A percentile compares a stretch with the other conserved stretches of the same genome.
Conservation (phyloP, 2,113 vertebrate genomes). For the Miniopterus natalensis region DNA sequence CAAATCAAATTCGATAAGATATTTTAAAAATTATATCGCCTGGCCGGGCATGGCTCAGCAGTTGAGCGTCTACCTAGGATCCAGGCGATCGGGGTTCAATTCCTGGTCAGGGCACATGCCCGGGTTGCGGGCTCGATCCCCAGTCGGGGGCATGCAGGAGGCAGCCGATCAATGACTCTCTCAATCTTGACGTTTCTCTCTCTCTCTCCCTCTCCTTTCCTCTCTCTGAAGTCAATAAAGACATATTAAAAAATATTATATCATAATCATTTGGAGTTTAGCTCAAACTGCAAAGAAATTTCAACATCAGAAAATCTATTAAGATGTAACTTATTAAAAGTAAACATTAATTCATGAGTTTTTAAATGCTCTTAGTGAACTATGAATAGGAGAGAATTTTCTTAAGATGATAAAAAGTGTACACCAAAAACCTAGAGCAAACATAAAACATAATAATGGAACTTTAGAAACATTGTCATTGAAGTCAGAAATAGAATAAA, state of each 20-base stretch:
- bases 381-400: background rate
- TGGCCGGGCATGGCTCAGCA: too few species aligned
- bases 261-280: slow-evolving; percentile 22
- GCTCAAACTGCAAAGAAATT: background rate
- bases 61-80: too few species aligned
- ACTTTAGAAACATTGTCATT: slow-evolving; percentile 38
- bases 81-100: too few species aligned
- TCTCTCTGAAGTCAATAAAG: too few species aligned
- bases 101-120: too few species aligned
- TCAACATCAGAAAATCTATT: slow-evolving; percentile 17
- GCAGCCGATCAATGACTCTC: too few species aligned
- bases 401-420: background rate
- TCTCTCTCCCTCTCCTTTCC: too few species aligned
- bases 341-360: background rate
- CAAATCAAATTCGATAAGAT: background rate
- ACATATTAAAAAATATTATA: background rate
- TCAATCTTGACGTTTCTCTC: too few species aligned
- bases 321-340: background rate
- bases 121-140: too few species aligned
- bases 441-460: background rate
- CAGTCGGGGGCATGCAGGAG: too few species aligned
- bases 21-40: background rate
- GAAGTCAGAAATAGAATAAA: slow-evolving; percentile 48
- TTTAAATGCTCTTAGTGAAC: slow-evolving; percentile 8
- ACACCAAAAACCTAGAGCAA: slow-evolving; percentile 1